These are phyloP conservation scores for Carassius gibelio DNA, from an alignment of 2,113 vertebrate genomes.

Conservation along the genomic window DNA sequence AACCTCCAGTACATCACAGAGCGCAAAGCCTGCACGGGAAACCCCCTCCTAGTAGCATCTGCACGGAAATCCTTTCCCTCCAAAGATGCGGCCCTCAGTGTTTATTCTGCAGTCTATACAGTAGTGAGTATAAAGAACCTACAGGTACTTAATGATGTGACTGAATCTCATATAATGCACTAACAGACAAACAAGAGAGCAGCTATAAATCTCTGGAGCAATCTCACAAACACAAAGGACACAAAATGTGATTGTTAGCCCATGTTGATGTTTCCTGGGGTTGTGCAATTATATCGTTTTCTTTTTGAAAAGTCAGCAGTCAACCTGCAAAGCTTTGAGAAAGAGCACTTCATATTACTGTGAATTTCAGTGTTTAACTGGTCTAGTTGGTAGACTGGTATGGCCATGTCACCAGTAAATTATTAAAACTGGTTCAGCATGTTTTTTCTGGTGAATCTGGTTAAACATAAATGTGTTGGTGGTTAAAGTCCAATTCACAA, in stretches of 20 bases:
- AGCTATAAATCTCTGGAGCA: neutral
- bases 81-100: constrained; percentile 88
- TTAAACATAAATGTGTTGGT: neutral
- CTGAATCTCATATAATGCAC: neutral
- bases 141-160: neutral
- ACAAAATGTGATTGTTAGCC: neutral
- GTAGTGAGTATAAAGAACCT: neutral
- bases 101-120: constrained; percentile 83
- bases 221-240: neutral
- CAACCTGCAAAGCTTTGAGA: neutral
- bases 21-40: constrained; percentile 84
- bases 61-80: constrained; percentile 90
- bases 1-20: constrained; percentile 83
- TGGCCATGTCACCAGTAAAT: neutral
- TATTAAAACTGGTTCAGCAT: neutral
- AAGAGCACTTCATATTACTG: neutral
- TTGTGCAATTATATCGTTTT: too few relatives aligned
- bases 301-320: too few relatives aligned
- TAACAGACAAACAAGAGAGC: neutral
- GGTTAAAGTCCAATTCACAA: too few relatives aligned
- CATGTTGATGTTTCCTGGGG: too few relatives aligned
- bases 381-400: neutral
- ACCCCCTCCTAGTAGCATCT: constrained; percentile 81
- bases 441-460: neutral
- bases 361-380: neutral